Evolutionary conservation across 2,888 invertebrate species (phyloP).

Genomic region (Molorchus minor): DNA sequence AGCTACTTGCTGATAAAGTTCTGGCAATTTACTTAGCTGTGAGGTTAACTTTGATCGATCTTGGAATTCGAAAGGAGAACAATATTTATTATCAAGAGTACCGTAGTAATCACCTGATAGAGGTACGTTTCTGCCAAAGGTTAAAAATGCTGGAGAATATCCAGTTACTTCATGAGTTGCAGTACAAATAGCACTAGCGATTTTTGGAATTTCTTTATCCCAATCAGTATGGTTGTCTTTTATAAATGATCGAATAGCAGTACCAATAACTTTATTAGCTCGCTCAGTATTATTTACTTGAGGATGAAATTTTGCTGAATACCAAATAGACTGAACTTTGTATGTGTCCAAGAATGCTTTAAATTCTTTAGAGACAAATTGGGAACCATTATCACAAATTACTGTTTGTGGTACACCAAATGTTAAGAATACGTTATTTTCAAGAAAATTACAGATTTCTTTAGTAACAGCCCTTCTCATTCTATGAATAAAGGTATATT

Average conservation of each 20-base stretch:
- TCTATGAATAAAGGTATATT: background rate
- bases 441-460: conserved; percentile 22
- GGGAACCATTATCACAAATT: conserved; percentile 23
- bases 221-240: conserved; percentile 21
- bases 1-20: too few species aligned
- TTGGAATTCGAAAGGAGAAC: too few species aligned
- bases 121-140: conserved; percentile 27
- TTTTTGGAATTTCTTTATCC: conserved; percentile 21
- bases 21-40: too few species aligned
- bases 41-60: too few species aligned
- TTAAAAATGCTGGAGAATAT: too few species aligned
- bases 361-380: conserved; percentile 23
- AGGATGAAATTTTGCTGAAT: conserved; percentile 47
- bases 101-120: conserved; percentile 28
- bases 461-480: conserved; percentile 11
- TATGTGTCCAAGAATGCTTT: conserved; percentile 26
- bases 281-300: conserved; percentile 53
- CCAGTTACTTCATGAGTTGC: conserved; percentile 31
- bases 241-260: conserved; percentile 38
- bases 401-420: conserved; percentile 27
- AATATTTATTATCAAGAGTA: too few species aligned
- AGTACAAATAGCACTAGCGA: conserved; percentile 26
- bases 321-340: conserved; percentile 33
- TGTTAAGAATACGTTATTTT: conserved; percentile 26
- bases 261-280: conserved; percentile 46